A percentile compares a stretch with the other conserved stretches of the same genome.
These are phyloP conservation scores for Vanacampus margaritifer DNA, from an alignment of 2,113 vertebrate genomes.

Conservation along the genomic window DNA sequence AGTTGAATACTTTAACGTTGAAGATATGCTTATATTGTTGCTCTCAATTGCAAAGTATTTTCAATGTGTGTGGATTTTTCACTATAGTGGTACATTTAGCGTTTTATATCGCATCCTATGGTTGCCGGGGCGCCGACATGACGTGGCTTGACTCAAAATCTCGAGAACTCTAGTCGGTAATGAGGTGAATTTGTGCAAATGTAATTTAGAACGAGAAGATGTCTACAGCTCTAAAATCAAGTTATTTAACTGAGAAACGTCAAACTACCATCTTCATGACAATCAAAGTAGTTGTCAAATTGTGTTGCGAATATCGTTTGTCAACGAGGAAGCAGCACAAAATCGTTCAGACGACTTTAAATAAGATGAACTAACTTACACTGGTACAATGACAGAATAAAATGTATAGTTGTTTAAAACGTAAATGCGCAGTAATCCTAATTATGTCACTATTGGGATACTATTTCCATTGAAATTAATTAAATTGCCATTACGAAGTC, in stretches of 20 bases:
- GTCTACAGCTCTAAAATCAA: not conserved
- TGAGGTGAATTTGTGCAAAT: not conserved
- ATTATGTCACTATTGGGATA: not conserved
- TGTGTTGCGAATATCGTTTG: not conserved
- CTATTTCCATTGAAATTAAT: not conserved
- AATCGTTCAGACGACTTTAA: not conserved
- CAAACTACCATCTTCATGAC: not conserved
- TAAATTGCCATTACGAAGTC: not conserved
- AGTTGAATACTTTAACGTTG: conserved; percentile 20
- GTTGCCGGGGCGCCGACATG: not conserved
- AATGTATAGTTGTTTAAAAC: no score
- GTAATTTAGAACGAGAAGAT: not conserved
- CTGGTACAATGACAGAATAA: no score
- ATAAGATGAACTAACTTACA: no score
- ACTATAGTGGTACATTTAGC: not conserved
- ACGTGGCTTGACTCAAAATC: not conserved
- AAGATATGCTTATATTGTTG: accelerated
- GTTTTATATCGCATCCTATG: not conserved
- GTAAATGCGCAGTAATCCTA: no score
- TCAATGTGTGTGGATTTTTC: accelerated
- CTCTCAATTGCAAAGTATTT: accelerated
- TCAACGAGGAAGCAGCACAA: not conserved
- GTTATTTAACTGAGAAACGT: not conserved
- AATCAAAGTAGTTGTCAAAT: not conserved
- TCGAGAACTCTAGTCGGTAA: not conserved